Evolutionary conservation across 2,797 vertebrate species (phyloP), one percentile per base, ranked within the genome.

Genomic region (Nannoperca australis): DNA sequence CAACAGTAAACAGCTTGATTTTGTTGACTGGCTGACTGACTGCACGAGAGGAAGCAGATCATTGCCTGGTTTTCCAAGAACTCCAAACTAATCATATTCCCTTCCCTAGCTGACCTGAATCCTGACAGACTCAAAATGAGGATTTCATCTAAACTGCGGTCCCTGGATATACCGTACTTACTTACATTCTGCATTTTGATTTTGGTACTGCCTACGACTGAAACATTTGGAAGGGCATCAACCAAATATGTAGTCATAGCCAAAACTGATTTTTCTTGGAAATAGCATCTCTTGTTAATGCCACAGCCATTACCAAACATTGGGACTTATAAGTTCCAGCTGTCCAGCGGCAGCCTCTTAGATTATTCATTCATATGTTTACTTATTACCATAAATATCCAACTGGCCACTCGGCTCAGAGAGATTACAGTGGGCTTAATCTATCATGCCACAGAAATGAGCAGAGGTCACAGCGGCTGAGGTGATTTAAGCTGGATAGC

Each of bases 311-410:
- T 79, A 83, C 85, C 82, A 93, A 90, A 85, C 85, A 89, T 64
- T 73, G 49, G 74, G 86, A 91, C 62, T 87, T 86, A 84, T 79
- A 83, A 81, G 60, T 86, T 84, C 85, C 90, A 93, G 88, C 86
- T 91, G 92, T 92, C 90, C 87, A 88, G 79, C 61, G 44, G 85
- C 82, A 82, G 88, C 77, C 70, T 83, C 85, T 83, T 75, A 80
- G 90, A 92, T 94, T 92, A 94, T 92, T 92, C 91, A 93, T 94
- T 94, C 91, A 93, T 91, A 92, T 92, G 89, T 94, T 94, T 91
- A 91, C 92, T 93, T 93, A 93, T 92, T 92, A 92, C 89, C 89
- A 91, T 90, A 86, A 93, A 90, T 89, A 94, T 93, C 93, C 90
- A 88, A 87, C 65, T 75, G 88, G 89, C 88, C 85, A 79, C 84